Evolutionary conservation across 2,113 vertebrate species (phyloP), one percentile per base, ranked within the genome.

Genomic region (Pseudorasbora parva): DNA sequence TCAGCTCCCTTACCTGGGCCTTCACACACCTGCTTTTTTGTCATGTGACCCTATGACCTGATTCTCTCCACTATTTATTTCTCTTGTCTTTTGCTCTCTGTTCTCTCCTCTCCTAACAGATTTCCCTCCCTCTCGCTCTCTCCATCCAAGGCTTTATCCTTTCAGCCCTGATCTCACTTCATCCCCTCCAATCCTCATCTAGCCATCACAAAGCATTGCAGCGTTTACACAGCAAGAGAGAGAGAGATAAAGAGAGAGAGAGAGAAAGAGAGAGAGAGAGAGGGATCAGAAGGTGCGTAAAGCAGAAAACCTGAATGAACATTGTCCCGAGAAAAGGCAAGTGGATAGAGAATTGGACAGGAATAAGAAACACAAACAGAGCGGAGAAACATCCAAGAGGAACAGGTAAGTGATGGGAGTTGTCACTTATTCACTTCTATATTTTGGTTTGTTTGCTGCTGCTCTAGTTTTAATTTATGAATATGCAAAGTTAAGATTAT

Each of bases 161-260:
- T 90, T 93, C 92, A 93, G 92, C 89, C 82, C 93, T 94, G 92
- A 94, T 94, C 93, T 94, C 89, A 86, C 91, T 94, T 94, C 93
- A 94, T 94, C 92, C 93, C 79, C 91, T 92, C 85, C 90, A 93
- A 94, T 94, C 92, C 92, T 94, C 93, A 93, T 93, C 92, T 92
- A 92, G 93, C 92, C 90, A 86, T 90, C 92, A 89, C 83, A 90
- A 93, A 89, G 88, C 88, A 85, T 82, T 56, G 69, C 82, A 78
- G 86, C 84, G 87, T 78, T 78, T 64, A 81, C 86, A 54, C 73
- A 82, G 82, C 41, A 3, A 30, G 30, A 30, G 30, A 30, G 30
- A 30, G 30, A 30, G 30, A 30, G n/a, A n/a, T n/a, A n/a, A n/a
- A n/a, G n/a, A n/a, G 30, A 30, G 30, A 30, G 30, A 30, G 30